Percentiles rank a stretch among this genome's conserved stretches.
Conservation (phyloP, 2,888 invertebrate genomes). For the Acleris holmiana region DNA sequence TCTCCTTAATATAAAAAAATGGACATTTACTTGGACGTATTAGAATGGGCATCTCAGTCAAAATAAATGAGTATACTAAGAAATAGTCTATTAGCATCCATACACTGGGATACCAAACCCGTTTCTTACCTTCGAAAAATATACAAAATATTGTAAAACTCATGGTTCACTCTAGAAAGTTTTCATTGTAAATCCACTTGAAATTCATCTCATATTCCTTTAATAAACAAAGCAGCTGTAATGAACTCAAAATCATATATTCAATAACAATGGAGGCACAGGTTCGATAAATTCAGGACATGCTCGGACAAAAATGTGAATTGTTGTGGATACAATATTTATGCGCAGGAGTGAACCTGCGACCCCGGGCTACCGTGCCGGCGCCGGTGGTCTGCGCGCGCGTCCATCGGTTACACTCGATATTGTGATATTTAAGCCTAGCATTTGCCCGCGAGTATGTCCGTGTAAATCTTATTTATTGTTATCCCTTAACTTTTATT, state of each 20-base stretch:
- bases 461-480: neutral
- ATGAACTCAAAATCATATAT: constrained; percentile 38
- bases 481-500: neutral
- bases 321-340: constrained; percentile 74
- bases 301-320: constrained; percentile 64
- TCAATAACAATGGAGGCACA: constrained; percentile 63
- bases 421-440: neutral
- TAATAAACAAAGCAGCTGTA: constrained; percentile 26
- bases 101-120: too few species aligned
- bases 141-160: too few species aligned
- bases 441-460: neutral
- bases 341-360: constrained; percentile 67
- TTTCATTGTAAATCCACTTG: too few species aligned
- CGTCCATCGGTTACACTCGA: constrained; percentile 11
- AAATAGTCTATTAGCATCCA: too few species aligned
- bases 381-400: constrained; percentile 63
- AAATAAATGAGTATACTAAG: too few species aligned
- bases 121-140: too few species aligned
- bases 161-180: too few species aligned
- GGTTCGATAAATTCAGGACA: constrained; percentile 71
- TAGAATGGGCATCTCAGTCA: too few species aligned
- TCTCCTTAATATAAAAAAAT: too few species aligned
- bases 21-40: too few species aligned
- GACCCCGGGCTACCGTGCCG: constrained; percentile 75
- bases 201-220: neutral